Conservation (phyloP, 23 tunicate genomes). For the Trididemnum nubilum region DNA sequence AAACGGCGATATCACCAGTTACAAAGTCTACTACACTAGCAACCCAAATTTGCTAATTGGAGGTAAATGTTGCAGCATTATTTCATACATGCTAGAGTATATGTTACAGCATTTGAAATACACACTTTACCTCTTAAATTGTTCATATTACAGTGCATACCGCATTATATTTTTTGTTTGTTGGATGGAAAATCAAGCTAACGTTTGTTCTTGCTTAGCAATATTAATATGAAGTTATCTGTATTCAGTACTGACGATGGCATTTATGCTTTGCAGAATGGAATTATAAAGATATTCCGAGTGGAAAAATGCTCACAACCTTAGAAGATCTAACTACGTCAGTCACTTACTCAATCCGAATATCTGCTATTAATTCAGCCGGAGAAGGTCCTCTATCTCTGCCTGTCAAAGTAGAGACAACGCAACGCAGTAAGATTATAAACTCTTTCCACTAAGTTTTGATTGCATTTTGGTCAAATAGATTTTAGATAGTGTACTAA, state of each 20-base stretch:
- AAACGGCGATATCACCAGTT: slow-evolving; percentile 60
- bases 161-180: background rate
- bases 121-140: background rate
- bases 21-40: slow-evolving; percentile 75
- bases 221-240: too few relatives aligned
- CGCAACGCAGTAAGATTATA: slow-evolving; percentile 52
- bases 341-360: slow-evolving; percentile 56
- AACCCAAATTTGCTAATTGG: slow-evolving; percentile 25
- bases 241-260: too few relatives aligned
- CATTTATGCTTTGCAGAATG: too few relatives aligned
- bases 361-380: slow-evolving; percentile 57
- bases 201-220: too few relatives aligned
- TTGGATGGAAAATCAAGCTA: too few relatives aligned
- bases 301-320: slow-evolving; percentile 12
- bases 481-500: background rate
- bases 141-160: background rate
- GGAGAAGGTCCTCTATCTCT: slow-evolving; percentile 72
- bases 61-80: background rate
- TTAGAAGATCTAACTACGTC: slow-evolving; percentile 27
- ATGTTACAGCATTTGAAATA: too few relatives aligned
- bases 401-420: slow-evolving; percentile 48
- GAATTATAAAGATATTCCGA: slow-evolving; percentile 9
- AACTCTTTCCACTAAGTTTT: background rate
- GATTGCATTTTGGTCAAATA: background rate
- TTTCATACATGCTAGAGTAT: too few relatives aligned